A percentile compares a stretch with the other conserved stretches of the same genome.
Evolutionary conservation across 2,113 vertebrate species (phyloP).

Genomic region (Tylochromis polylepis): DNA sequence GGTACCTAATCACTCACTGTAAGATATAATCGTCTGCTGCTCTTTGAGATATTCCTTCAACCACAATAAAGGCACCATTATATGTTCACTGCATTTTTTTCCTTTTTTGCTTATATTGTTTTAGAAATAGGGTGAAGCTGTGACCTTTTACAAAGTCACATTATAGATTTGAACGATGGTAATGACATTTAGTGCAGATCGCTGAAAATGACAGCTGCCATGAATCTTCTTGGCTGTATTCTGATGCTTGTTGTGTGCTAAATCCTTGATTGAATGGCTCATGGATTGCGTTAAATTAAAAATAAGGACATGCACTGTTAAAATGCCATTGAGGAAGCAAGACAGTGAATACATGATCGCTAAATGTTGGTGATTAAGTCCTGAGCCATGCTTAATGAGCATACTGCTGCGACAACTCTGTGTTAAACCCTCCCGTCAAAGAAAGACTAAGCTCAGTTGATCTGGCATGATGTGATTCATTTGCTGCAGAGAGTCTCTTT

Average conservation of each 20-base stretch:
- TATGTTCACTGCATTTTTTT: background rate
- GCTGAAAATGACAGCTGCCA: background rate
- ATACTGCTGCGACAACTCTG: constrained; percentile 18
- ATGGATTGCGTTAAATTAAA: constrained; percentile 13
- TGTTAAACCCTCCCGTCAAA: constrained; percentile 30
- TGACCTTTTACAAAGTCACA: constrained; percentile 39
- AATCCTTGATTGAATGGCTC: background rate
- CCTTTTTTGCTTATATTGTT: background rate
- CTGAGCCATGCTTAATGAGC: constrained; percentile 47
- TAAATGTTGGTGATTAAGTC: constrained; percentile 44
- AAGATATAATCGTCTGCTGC: constrained; percentile 7
- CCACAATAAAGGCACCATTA: background rate
- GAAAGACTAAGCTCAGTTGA: constrained; percentile 53
- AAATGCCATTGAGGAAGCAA: constrained; percentile 5
- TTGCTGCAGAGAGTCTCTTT: constrained; percentile 33
- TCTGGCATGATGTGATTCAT: constrained; percentile 60
- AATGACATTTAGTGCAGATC: constrained; percentile 37
- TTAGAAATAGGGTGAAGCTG: background rate
- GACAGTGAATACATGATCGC: constrained; percentile 22
- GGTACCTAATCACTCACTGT: constrained; percentile 2
- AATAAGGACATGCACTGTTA: background rate
- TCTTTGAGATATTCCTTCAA: background rate
- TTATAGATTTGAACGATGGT: constrained; percentile 46
- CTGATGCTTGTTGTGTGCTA: background rate
- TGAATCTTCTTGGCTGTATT: background rate